Evolutionary conservation across 2,888 invertebrate genomes (phyloP), one percentile per base, ranked within the genome.

Genomic region (Agriopis marginaria): DNA sequence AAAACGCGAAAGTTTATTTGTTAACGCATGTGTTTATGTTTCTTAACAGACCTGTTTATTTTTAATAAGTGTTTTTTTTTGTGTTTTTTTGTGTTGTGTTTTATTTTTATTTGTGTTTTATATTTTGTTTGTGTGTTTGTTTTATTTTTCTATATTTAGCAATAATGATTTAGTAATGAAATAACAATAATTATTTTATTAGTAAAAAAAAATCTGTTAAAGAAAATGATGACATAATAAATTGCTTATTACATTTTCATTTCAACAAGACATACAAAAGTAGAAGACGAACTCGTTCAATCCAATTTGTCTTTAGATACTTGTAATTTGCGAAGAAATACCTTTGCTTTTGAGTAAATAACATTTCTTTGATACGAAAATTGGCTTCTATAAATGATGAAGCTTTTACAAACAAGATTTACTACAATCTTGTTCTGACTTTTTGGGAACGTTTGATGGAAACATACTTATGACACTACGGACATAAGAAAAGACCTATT

Each of bases 381-480:
- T 50, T 56, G 55, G 64, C 40, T 64, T 64, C 23, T 58, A 50
- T 66, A 59, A 70, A 71, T 78, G 45, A 71, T 65, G 68, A 58
- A 71, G 68, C 14, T 47, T 17, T 58, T 47, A 45, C 58, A 32
- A 32, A 45, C 58, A 32, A 32, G 58, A 58, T 47, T 58, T 58
- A 12, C 45, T 58, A 47, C 45, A 39, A 51, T 45, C n/a, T 62
- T 6, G 32, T 54, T 50, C 12, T 61, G 44, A 32, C 12, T 44
- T 51, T 51, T 62, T 44, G 44, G 7, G 42, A 53, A 11, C 7
- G 23, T 47, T 58, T 45, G n/a, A 12, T 55, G 40, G 9, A 50
- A 50, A 50, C 9, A 50, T 17, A 50, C 9, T 50, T 50, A 10
- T 32, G 9, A 50, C 17, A 50, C 6, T 50, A 50, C 9, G 10